A percentile compares a stretch with the other conserved stretches of the same genome.
These are phyloP conservation scores for Megalops cyprinoides DNA, from an alignment of 2,797 vertebrate genomes.

Conservation along the genomic window DNA sequence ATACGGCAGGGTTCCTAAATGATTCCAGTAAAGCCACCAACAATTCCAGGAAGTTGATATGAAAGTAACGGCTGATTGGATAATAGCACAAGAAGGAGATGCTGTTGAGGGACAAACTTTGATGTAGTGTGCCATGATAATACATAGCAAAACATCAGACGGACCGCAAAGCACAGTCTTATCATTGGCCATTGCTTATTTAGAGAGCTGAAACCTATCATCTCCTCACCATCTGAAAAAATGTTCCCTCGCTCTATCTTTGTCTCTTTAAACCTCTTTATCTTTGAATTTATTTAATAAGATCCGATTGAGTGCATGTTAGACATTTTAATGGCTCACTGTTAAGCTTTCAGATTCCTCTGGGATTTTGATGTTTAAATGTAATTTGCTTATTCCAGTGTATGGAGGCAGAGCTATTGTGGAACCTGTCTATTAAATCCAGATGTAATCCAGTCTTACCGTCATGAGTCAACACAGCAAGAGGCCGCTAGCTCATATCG, in stretches of 20 bases:
- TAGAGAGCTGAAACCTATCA: background rate
- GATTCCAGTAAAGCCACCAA: background rate
- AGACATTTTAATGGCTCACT: conserved; percentile 39
- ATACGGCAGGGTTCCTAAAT: no score
- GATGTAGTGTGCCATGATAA: background rate
- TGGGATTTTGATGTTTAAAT: conserved; percentile 41
- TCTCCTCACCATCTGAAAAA: conserved; percentile 39
- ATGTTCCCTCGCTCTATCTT: conserved; percentile 45
- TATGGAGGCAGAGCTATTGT: conserved; percentile 37
- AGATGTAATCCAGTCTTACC: conserved; percentile 53
- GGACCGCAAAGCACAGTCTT: background rate
- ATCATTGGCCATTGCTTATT: background rate
- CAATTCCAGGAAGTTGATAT: background rate
- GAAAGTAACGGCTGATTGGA: background rate
- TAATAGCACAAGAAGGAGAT: background rate
- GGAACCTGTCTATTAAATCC: conserved; percentile 53
- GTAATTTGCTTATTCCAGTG: conserved; percentile 33
- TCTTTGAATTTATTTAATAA: conserved; percentile 60
- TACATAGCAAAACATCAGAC: background rate
- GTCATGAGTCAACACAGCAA: conserved; percentile 47
- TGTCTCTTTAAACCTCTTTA: conserved; percentile 50
- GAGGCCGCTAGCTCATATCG: conserved; percentile 39
- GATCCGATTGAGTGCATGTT: conserved; percentile 45
- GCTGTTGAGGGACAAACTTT: background rate
- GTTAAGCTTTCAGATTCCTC: conserved; percentile 47